Percentiles rank a stretch among this genome's conserved stretches.
Conservation (phyloP, 1,140 invertebrate species). For the Lerema accius region DNA sequence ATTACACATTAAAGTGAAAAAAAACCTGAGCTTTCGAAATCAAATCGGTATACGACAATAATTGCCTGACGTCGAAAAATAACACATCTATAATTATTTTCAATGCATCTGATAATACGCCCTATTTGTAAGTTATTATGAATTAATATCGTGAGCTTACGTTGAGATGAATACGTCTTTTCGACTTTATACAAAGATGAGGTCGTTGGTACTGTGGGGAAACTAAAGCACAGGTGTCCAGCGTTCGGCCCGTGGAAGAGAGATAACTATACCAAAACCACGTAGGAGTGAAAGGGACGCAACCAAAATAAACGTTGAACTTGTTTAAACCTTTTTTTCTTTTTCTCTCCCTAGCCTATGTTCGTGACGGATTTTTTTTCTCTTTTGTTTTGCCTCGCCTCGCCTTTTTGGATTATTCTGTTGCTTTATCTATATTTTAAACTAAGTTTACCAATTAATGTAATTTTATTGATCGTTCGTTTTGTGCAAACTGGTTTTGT, state of each 20-base stretch:
- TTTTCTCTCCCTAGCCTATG: conserved; percentile 81
- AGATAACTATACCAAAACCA: conserved; percentile 50
- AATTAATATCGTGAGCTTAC: conserved; percentile 38
- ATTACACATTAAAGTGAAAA: conserved; percentile 72
- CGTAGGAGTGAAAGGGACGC: conserved; percentile 52
- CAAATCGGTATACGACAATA: conserved; percentile 81
- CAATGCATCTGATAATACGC: conserved; percentile 35
- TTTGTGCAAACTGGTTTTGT: conserved; percentile 34
- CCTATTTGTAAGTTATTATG: conserved; percentile 27
- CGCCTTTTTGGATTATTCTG: conserved; percentile 78
- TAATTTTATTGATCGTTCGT: conserved; percentile 38
- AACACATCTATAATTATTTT: conserved; percentile 68
- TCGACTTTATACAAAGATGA: conserved; percentile 51
- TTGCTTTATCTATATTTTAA: conserved; percentile 77
- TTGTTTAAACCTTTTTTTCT: conserved; percentile 77
- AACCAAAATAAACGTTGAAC: conserved; percentile 82
- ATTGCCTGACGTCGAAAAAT: conserved; percentile 74
- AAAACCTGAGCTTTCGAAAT: conserved; percentile 71
- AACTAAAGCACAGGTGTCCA: conserved; percentile 83
- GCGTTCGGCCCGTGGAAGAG: conserved; percentile 67
- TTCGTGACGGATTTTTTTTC: conserved; percentile 80
- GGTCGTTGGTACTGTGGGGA: conserved; percentile 81
- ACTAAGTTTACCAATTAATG: conserved; percentile 59
- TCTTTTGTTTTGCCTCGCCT: conserved; percentile 68
- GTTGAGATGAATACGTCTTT: conserved; percentile 52